Conservation (phyloP, 1,140 invertebrate genomes). For the Ceratosolen solmsi region DNA sequence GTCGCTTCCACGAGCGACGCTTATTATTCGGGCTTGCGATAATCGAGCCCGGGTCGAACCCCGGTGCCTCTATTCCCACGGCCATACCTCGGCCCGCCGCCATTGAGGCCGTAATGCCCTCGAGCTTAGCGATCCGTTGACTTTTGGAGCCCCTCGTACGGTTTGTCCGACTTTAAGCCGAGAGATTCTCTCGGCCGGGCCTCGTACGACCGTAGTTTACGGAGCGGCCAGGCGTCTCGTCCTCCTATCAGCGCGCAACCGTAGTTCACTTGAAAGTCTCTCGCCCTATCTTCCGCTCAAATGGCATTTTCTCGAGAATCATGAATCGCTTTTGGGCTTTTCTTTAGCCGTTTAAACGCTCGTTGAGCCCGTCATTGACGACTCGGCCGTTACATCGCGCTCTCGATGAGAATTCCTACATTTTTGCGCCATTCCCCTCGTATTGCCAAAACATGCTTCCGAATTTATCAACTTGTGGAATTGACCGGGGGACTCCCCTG, state of each 20-base stretch:
- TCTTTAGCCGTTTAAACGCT: neutral
- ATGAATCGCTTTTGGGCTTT: neutral
- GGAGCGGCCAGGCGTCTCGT: constrained; percentile 58
- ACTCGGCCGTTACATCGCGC: neutral
- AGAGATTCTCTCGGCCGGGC: constrained; percentile 56
- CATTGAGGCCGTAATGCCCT: neutral
- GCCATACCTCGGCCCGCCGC: too few species aligned
- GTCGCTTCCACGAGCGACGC: constrained; percentile 14
- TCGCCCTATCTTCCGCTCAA: constrained; percentile 50
- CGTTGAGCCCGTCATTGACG: neutral
- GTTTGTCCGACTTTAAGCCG: constrained; percentile 62
- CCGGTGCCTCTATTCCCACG: too few species aligned
- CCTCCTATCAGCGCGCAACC: constrained; percentile 59
- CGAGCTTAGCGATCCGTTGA: neutral
- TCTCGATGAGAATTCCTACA: neutral
- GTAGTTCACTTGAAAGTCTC: constrained; percentile 57
- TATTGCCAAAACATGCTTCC: neutral
- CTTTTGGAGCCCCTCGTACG: constrained; percentile 43
- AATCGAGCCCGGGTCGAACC: too few species aligned
- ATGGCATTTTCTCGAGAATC: neutral
- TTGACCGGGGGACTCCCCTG: neutral
- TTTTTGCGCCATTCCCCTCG: neutral
- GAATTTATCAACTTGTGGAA: neutral
- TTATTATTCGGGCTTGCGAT: too few species aligned
- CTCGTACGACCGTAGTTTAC: constrained; percentile 64